Evolutionary conservation across 2,797 vertebrate genomes (phyloP).

Genomic region (Megalops cyprinoides): DNA sequence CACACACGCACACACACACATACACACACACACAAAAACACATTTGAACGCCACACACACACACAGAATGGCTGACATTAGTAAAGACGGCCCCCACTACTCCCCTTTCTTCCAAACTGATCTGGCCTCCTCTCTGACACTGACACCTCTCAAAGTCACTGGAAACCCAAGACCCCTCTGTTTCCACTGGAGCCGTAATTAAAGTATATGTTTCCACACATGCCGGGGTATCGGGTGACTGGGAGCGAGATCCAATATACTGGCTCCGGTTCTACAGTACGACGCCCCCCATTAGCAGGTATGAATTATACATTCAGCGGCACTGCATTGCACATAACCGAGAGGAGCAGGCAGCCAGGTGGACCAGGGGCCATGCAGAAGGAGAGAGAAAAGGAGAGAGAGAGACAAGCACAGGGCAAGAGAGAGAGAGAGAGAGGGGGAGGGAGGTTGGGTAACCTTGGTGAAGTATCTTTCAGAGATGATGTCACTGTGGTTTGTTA

Average conservation of each 20-base stretch:
- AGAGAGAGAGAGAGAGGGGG: neutral
- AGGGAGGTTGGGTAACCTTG: constrained; percentile 10
- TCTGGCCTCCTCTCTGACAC: constrained; percentile 30
- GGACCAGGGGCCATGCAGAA: constrained; percentile 24
- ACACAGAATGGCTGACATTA: constrained; percentile 21
- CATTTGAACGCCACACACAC: neutral
- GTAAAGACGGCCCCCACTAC: neutral
- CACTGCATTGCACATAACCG: constrained; percentile 21
- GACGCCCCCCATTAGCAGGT: constrained; percentile 57
- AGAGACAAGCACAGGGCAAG: neutral
- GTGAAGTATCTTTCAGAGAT: constrained; percentile 2
- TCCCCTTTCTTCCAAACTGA: constrained; percentile 16
- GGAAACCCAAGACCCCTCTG: constrained; percentile 47
- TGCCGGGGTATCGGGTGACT: constrained; percentile 48
- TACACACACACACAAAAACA: constrained; percentile 11
- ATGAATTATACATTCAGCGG: constrained; percentile 64
- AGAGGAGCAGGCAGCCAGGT: constrained; percentile 27
- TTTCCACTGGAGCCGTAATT: constrained; percentile 54
- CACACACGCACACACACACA: neutral
- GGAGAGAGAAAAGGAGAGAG: constrained; percentile 18
- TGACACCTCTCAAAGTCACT: constrained; percentile 56
- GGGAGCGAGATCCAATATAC: constrained; percentile 49
- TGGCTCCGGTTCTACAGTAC: constrained; percentile 45
- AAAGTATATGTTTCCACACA: constrained; percentile 61
- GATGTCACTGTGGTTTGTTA: constrained; percentile 29